phyloP scores from a whole-genome alignment of 2,888 invertebrate species.

The Glomeris marginata region DNA sequence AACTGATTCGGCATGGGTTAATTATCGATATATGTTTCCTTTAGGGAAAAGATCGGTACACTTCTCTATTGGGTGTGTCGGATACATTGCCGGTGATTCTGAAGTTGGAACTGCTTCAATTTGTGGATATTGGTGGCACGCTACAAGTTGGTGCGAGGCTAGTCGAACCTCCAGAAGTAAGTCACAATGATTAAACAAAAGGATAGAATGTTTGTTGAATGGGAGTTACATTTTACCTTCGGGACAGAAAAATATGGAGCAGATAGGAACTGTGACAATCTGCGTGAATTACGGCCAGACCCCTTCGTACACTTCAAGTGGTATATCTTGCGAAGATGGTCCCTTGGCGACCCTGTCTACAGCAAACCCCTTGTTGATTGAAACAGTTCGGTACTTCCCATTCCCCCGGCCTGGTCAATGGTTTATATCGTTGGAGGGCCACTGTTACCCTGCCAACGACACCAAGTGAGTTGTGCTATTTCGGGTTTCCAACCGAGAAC shows the following conservation, averaged over 20 bases:
- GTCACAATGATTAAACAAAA: background rate
- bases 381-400: slow-evolving; percentile 27
- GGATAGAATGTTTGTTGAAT: background rate
- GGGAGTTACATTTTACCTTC: no score
- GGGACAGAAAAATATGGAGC: slow-evolving; percentile 14
- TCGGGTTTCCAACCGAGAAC: background rate
- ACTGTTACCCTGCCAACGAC: slow-evolving; percentile 26
- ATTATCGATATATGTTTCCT: background rate
- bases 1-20: no score
- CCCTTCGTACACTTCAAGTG: slow-evolving; percentile 10
- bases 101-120: slow-evolving; percentile 32
- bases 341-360: slow-evolving; percentile 7
- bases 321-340: slow-evolving; percentile 5
- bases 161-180: slow-evolving; percentile 24
- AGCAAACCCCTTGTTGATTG: background rate
- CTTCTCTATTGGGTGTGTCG: slow-evolving; percentile 33
- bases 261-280: slow-evolving; percentile 24
- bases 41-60: slow-evolving; percentile 35
- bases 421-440: slow-evolving; percentile 31
- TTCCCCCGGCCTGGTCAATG: slow-evolving; percentile 36
- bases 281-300: slow-evolving; percentile 25
- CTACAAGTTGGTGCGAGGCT: slow-evolving; percentile 31
- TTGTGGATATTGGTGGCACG: slow-evolving; percentile 36
- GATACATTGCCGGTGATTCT: slow-evolving; percentile 29
- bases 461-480: slow-evolving; percentile 3